These are phyloP conservation scores for Dromaius novaehollandiae DNA, from an alignment of 2,113 vertebrate genomes.

Conservation along the genomic window DNA sequence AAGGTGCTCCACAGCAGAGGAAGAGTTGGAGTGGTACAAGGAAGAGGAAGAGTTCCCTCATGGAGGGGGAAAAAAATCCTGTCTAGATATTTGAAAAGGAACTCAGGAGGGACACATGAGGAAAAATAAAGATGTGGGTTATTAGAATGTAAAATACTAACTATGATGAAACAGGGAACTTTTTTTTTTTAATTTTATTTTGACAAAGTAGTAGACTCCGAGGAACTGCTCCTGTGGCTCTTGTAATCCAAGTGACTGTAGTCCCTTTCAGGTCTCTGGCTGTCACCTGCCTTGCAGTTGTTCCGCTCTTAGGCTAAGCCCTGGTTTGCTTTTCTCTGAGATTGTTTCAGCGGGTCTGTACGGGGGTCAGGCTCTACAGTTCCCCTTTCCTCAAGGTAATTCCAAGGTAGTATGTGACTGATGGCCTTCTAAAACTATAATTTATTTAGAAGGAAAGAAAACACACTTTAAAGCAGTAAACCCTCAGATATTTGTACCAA, in stretches of 20 bases:
- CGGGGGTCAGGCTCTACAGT: not conserved
- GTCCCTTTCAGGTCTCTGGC: not conserved
- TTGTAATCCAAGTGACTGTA: not conserved
- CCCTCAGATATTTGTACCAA: not conserved
- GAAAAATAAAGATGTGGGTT: not conserved
- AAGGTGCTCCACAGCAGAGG: not conserved
- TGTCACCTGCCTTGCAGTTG: not conserved
- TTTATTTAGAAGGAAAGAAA: not conserved
- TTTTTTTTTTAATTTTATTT: not conserved
- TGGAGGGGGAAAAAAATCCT: not conserved
- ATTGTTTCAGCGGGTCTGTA: not conserved
- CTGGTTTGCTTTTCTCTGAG: not conserved
- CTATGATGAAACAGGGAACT: not conserved
- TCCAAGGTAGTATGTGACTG: not conserved
- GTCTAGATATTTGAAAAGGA: not conserved
- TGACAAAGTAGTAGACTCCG: not conserved
- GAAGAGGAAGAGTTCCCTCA: not conserved
- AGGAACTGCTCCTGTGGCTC: not conserved
- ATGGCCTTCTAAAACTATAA: not conserved
- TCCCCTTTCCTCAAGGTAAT: not conserved
- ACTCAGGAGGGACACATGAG: not conserved
- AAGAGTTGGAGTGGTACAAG: not conserved
- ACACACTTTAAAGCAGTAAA: not conserved
- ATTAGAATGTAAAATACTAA: not conserved
- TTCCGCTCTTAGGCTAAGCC: not conserved